Base-by-base conservation (phyloP, 2,888 invertebrate genomes). In the Polymixis flavicincta region DNA sequence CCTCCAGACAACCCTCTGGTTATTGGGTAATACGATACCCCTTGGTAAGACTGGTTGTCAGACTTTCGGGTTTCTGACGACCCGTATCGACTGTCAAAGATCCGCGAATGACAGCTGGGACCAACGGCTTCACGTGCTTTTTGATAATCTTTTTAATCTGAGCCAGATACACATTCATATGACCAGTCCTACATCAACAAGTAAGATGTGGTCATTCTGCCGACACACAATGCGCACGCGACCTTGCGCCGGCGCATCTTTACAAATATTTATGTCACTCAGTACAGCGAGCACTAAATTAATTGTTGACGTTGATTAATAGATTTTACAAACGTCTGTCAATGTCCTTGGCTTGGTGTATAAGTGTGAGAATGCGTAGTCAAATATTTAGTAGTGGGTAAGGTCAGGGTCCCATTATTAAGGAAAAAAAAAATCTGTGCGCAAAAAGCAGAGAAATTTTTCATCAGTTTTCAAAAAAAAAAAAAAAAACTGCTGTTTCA, bases 181-280 rank as follows among this genome's bases (percentile, higher is more conserved):
- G 8, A 9, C 48, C 7, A 68, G 55, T 80, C 63, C 72, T 71
- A n/a, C 22, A 60, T 25, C 32, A 63, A 25, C 19, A 60, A 13
- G 0, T 2, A 65, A 50, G n/a, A 64, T 25, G 66, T 80, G 76
- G 74, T 54, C 74, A 83, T 64, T 57, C 52, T 45, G 45, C 48
- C n/a, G 50, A 65, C 68, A 75, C 74, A 85, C 80, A 83, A 85
- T 79, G 72, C 74, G 77, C 73, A 82, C 71, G 65, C 78, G 85
- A 81, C 89, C 91, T 89, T 90, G 91, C 85, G 80, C 83, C 32
- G 70, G 80, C 85, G 87, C 90, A 89, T 89, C 89, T 88, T 86
- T 84, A 87, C 88, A 87, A 90, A 90, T 86, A 88, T 87, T n/a
- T 85, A 87, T 87, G 84, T 86, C 87, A 87, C 80, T 82, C 67